Base-by-base conservation (phyloP, 2,888 invertebrate genomes). In the Melieria omissa region DNA sequence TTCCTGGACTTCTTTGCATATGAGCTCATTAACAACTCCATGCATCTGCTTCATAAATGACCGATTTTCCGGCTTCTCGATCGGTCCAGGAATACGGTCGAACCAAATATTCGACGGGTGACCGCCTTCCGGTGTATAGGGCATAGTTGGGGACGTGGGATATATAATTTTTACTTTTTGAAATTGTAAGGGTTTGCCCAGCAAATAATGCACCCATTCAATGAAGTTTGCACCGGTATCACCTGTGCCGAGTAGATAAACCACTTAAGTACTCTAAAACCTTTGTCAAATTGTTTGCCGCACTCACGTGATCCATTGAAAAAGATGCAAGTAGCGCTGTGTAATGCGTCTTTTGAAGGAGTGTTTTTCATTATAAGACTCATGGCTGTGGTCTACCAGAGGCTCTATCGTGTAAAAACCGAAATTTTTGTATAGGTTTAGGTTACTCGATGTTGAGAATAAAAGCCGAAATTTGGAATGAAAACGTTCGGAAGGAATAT, bases 121-220 rank as follows among this genome's bases (percentile, higher is more conserved):
- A 0, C 86, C 86, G 58, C 79, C 79, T 12, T 81, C 16, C 4
- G 86, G 86, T 0, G 86, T 86, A 80, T 95, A 95, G 0, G 92
- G 91, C 78, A 92, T 91, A 7, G 89, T 74, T 0, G 95, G 94
- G 9, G 95, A 95, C 9, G 93, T 93, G 0, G 95, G 95, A 82
- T 91, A 95, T 68, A 95, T 81, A 49, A 95, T 88, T 85, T 92
- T 93, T 10, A 94, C 90, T 79, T 95, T 93, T 0, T 92, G 91
- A 83, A 93, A 93, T n/a, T 83, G 80, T 78, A 92, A 86, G 72
- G 91, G 89, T 60, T 83, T 83, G 7, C 89, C 89, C 5, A 90
- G 81, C 9, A 92, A 77, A 76, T 89, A 89, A 73, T 90, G 88
- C 1, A 93, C 81, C 91, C 92, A 92, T 75, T 89, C 88, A 67